Conservation (phyloP, 2,113 vertebrate species). For the Scolopax mira region DNA sequence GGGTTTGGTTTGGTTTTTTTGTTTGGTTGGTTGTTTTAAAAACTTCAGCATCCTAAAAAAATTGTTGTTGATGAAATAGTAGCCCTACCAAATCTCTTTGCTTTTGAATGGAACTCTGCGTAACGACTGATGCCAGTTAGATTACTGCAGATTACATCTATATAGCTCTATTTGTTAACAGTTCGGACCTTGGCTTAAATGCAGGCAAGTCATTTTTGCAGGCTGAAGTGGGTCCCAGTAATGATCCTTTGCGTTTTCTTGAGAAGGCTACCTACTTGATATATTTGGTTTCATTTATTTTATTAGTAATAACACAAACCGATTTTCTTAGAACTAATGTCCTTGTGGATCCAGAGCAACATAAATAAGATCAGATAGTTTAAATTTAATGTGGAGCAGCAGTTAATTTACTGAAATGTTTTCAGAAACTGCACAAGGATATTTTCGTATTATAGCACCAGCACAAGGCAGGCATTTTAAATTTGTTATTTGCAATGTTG, state of each 20-base stretch:
- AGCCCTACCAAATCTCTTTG: neutral
- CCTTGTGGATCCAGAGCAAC: neutral
- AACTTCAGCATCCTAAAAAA: constrained; percentile 15
- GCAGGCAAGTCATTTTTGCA: neutral
- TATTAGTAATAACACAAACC: neutral
- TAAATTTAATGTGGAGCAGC: neutral
- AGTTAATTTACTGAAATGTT: neutral
- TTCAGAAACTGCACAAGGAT: neutral
- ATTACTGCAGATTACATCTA: neutral
- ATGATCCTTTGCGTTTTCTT: neutral
- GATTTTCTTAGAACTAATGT: neutral
- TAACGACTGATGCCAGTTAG: neutral
- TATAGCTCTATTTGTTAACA: neutral
- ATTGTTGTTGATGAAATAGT: constrained; percentile 14
- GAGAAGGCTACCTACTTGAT: neutral
- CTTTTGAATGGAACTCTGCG: neutral
- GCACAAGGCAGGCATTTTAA: neutral
- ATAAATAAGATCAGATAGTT: neutral
- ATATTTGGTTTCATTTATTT: neutral
- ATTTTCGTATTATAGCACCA: neutral
- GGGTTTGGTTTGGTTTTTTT: neutral
- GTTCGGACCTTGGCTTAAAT: neutral
- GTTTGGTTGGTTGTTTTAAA: constrained; percentile 20
- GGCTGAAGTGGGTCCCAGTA: neutral
- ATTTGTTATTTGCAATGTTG: neutral